Percentiles rank a stretch among this genome's conserved stretches.
Conservation (phyloP, 2,113 vertebrate species). For the Antigone vipio region DNA sequence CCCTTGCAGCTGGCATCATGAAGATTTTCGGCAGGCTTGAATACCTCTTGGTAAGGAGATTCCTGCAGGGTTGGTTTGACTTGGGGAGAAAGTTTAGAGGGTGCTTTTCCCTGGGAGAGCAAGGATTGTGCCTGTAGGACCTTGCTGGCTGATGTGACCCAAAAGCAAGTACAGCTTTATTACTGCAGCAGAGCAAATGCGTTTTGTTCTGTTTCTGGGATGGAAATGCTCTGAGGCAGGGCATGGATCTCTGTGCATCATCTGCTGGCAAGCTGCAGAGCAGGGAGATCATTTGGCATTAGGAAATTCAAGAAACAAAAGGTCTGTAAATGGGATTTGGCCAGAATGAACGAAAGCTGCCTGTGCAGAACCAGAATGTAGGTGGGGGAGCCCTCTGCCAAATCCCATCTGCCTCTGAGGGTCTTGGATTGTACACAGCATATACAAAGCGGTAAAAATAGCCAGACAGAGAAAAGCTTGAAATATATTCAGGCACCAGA, state of each 20-base stretch:
- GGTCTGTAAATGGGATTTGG: background rate
- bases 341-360: background rate
- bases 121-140: background rate
- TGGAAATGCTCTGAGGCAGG: background rate
- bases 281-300: background rate
- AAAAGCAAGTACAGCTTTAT: background rate
- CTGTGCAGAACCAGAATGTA: background rate
- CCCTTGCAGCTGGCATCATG: constrained; percentile 58
- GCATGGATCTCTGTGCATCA: background rate
- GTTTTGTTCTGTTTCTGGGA: background rate
- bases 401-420: background rate
- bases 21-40: constrained; percentile 82
- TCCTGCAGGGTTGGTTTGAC: background rate
- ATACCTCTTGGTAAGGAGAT: constrained; percentile 80
- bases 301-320: background rate
- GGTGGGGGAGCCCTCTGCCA: background rate
- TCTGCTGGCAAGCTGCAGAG: background rate
- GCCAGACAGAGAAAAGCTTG: background rate
- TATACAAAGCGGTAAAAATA: background rate
- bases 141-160: background rate
- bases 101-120: background rate
- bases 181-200: background rate
- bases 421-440: background rate
- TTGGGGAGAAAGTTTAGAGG: background rate
- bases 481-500: background rate